Conservation (phyloP, 2,888 invertebrate species). For the Dione vanillae region DNA sequence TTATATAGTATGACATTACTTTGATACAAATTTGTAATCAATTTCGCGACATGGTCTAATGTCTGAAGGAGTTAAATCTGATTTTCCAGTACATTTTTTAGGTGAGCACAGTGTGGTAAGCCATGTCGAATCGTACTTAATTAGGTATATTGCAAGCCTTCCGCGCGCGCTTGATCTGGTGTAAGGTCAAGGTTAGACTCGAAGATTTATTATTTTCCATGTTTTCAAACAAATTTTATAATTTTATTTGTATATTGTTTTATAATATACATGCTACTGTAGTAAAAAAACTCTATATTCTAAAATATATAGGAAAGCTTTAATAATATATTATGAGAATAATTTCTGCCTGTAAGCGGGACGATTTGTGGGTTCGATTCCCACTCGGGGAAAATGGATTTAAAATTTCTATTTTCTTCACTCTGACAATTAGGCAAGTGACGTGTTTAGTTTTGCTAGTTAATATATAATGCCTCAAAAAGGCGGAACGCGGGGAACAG, state of each 20-base stretch:
- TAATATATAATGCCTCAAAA: too few species aligned
- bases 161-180: constrained; percentile 60
- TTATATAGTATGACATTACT: not conserved
- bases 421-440: too few species aligned
- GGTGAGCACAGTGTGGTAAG: constrained; percentile 49
- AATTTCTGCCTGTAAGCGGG: too few species aligned
- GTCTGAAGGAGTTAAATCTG: constrained; percentile 13
- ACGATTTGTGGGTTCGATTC: too few species aligned
- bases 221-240: not conserved
- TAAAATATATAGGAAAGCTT: too few species aligned
- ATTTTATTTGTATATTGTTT: not conserved
- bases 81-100: constrained; percentile 32
- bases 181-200: constrained; percentile 42
- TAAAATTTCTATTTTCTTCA: too few species aligned
- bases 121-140: constrained; percentile 64
- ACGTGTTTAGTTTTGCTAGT: too few species aligned
- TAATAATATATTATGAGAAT: too few species aligned
- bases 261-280: not conserved
- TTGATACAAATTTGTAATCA: constrained; percentile 3
- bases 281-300: too few species aligned
- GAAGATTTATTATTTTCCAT: not conserved
- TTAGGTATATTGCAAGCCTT: constrained; percentile 59
- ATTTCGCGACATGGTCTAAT: constrained; percentile 10
- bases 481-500: too few species aligned
- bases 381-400: too few species aligned